A percentile compares a stretch with the other conserved stretches of the same genome.
Evolutionary conservation across 2,888 invertebrate species (phyloP).

Genomic region (Eupithecia insigniata): DNA sequence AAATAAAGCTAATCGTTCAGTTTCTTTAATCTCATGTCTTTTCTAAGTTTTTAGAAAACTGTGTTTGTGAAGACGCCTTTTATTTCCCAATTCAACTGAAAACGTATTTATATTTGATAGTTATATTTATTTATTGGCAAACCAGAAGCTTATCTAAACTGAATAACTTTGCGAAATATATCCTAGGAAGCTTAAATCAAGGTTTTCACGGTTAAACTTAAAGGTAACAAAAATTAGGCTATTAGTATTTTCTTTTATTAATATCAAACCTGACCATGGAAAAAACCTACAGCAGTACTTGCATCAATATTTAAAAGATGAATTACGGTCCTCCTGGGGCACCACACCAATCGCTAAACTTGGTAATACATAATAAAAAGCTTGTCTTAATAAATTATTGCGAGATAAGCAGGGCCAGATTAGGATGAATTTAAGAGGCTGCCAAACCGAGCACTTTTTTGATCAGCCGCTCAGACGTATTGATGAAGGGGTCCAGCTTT

Average conservation of each 20-base stretch:
- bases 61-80: background rate
- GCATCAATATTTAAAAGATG: constrained; percentile 33
- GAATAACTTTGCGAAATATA: too few species aligned
- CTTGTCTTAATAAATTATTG: constrained; percentile 53
- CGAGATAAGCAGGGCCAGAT: constrained; percentile 39
- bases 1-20: background rate
- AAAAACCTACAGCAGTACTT: background rate
- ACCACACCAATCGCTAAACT: constrained; percentile 43
- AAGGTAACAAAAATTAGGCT: too few species aligned
- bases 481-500: constrained; percentile 14
- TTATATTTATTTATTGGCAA: too few species aligned
- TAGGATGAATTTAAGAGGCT: constrained; percentile 37
- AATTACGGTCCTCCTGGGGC: constrained; percentile 44
- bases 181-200: too few species aligned
- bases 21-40: background rate
- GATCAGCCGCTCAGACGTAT: constrained; percentile 23
- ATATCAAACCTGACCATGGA: too few species aligned
- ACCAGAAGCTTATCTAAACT: too few species aligned
- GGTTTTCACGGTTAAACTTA: too few species aligned
- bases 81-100: too few species aligned
- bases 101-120: too few species aligned
- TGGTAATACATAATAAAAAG: constrained; percentile 53
- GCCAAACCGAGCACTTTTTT: constrained; percentile 30
- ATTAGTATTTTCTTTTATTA: background rate
- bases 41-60: background rate